Evolutionary conservation across 2,888 invertebrate species (phyloP).

Genomic region (Cloeon dipterum): DNA sequence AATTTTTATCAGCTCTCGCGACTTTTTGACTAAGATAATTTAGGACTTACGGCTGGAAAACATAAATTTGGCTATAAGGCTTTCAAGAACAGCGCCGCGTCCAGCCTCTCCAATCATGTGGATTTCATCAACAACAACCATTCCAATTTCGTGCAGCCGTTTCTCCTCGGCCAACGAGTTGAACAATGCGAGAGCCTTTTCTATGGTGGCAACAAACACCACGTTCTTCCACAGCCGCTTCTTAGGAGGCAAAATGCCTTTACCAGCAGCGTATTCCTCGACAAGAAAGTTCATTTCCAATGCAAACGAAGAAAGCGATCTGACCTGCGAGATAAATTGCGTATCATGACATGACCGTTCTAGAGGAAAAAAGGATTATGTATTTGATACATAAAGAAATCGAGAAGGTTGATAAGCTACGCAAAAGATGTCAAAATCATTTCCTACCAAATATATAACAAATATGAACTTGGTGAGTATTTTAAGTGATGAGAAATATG

Average conservation of each 20-base stretch:
- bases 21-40: no score
- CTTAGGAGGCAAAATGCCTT: slow-evolving; percentile 63
- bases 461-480: no score
- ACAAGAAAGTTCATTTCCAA: slow-evolving; percentile 67
- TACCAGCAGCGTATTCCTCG: slow-evolving; percentile 88
- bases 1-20: neutral
- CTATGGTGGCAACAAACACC: slow-evolving; percentile 82
- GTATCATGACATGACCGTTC: no score
- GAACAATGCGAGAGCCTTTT: slow-evolving; percentile 70
- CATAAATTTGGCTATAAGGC: slow-evolving; percentile 55
- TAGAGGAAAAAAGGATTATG: neutral
- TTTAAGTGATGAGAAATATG: no score
- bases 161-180: slow-evolving; percentile 60
- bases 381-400: neutral
- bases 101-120: slow-evolving; percentile 80
- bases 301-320: slow-evolving; percentile 66
- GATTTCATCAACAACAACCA: slow-evolving; percentile 71
- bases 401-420: neutral
- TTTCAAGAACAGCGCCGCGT: slow-evolving; percentile 69
- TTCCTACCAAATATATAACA: no score
- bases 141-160: slow-evolving; percentile 51
- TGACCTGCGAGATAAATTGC: slow-evolving; percentile 32
- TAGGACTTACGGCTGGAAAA: slow-evolving; percentile 38
- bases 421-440: no score
- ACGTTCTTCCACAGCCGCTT: slow-evolving; percentile 52